phyloP scores from a whole-genome alignment of 53 echinoderm and acorn worm species.

The Astropecten irregularis region DNA sequence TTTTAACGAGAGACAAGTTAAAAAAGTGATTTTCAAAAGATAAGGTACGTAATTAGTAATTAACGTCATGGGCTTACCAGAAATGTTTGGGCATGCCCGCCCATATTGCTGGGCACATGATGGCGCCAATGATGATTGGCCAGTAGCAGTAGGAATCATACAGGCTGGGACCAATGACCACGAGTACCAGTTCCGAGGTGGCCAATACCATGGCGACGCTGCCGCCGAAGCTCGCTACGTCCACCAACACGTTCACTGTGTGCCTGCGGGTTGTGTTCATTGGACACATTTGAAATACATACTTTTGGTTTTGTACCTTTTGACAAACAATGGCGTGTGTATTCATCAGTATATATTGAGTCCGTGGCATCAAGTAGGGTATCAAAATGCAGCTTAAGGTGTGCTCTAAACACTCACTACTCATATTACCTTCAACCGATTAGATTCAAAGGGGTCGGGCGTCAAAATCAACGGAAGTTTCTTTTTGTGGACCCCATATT shows the following conservation, averaged over 20 bases:
- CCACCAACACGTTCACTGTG: conserved; percentile 29
- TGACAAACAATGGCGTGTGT: background rate
- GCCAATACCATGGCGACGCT: conserved; percentile 36
- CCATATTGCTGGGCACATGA: conserved; percentile 49
- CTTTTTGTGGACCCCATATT: too few relatives aligned
- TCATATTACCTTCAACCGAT: too few relatives aligned
- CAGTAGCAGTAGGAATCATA: conserved; percentile 36
- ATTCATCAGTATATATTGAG: background rate
- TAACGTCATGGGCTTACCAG: too few relatives aligned
- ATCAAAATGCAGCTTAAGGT: too few relatives aligned
- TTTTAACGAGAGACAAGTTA: too few relatives aligned
- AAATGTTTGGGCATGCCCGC: conserved; percentile 52
- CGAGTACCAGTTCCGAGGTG: conserved; percentile 37
- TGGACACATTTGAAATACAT: background rate
- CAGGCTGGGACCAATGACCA: conserved; percentile 28
- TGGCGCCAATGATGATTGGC: conserved; percentile 37
- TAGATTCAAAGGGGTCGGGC: too few relatives aligned
- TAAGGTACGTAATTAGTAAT: too few relatives aligned
- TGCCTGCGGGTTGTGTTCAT: background rate
- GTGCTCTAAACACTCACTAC: too few relatives aligned
- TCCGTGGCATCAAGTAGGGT: background rate
- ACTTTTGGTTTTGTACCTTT: too few relatives aligned
- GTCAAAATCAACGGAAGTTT: too few relatives aligned
- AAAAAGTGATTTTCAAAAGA: too few relatives aligned
- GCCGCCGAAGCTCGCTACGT: conserved; percentile 32